Percentiles rank a stretch among this genome's conserved stretches.
phyloP scores from a whole-genome alignment of 2,888 invertebrate species.

The Cenopis cana region DNA sequence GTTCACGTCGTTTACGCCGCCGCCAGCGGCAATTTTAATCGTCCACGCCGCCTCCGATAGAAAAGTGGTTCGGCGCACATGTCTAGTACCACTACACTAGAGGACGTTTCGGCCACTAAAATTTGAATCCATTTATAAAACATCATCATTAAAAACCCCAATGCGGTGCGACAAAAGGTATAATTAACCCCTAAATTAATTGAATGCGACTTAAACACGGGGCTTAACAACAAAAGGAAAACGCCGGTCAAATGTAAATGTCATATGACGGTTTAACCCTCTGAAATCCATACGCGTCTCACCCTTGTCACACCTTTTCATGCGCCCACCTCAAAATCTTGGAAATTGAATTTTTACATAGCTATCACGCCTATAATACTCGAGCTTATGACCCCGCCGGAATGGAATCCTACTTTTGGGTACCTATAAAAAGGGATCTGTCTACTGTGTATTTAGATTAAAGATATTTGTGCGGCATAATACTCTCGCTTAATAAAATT shows the following conservation, averaged over 20 bases:
- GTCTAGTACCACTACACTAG: background rate
- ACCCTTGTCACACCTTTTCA: constrained; percentile 43
- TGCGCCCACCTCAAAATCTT: constrained; percentile 42
- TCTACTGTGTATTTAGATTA: constrained; percentile 40
- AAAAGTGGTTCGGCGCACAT: no score
- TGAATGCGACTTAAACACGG: constrained; percentile 26
- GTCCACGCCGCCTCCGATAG: no score
- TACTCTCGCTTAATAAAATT: constrained; percentile 30
- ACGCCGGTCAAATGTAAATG: constrained; percentile 41
- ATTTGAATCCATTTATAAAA: background rate
- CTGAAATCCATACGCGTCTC: constrained; percentile 36
- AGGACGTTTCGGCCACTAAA: background rate
- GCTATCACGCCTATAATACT: constrained; percentile 28
- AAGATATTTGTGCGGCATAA: constrained; percentile 24
- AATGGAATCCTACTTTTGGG: constrained; percentile 41
- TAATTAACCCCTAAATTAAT: constrained; percentile 31
- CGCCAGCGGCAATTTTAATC: no score
- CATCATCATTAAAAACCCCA: constrained; percentile 4
- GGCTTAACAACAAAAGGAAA: constrained; percentile 38
- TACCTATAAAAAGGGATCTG: constrained; percentile 37
- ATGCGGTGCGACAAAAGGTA: constrained; percentile 15
- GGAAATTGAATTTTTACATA: constrained; percentile 43
- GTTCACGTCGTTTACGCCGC: no score
- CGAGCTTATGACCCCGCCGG: constrained; percentile 28
- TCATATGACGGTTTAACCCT: constrained; percentile 39